phyloP scores from a whole-genome alignment of 2,888 invertebrate species.

The Aphidius colemani region DNA sequence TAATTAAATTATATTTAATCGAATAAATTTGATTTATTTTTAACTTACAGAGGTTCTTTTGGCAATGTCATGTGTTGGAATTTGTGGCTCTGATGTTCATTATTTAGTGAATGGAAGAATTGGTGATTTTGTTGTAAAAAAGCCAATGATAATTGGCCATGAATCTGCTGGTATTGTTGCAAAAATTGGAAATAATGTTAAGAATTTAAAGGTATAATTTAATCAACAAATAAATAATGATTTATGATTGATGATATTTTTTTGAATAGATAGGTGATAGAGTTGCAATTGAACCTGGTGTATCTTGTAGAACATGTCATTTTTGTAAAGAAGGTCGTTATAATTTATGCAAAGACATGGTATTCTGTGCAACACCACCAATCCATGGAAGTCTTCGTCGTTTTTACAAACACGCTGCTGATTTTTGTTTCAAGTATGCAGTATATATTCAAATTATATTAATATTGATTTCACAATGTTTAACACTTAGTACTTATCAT shows the following conservation, averaged over 20 bases:
- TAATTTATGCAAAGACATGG: conserved; percentile 86
- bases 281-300: conserved; percentile 94
- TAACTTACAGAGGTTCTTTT: conserved; percentile 77
- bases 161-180: conserved; percentile 84
- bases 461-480: neutral
- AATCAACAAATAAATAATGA: neutral
- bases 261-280: conserved; percentile 74
- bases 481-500: neutral
- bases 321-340: conserved; percentile 89
- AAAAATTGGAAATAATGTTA: conserved; percentile 76
- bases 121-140: conserved; percentile 82
- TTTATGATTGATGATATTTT: neutral
- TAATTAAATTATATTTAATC: too few species aligned
- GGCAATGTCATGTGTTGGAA: conserved; percentile 91
- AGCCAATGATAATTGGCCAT: conserved; percentile 95
- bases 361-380: conserved; percentile 96
- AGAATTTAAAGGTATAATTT: conserved; percentile 65
- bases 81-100: conserved; percentile 96
- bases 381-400: conserved; percentile 85
- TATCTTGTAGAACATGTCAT: conserved; percentile 81
- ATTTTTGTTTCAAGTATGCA: conserved; percentile 82
- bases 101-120: conserved; percentile 85
- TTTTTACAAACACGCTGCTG: conserved; percentile 88
- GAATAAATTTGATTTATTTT: neutral
- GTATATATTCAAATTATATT: neutral